A percentile compares a stretch with the other conserved stretches of the same genome.
phyloP scores from a whole-genome alignment of 2,888 invertebrate genomes.

The Nomada fucata region DNA sequence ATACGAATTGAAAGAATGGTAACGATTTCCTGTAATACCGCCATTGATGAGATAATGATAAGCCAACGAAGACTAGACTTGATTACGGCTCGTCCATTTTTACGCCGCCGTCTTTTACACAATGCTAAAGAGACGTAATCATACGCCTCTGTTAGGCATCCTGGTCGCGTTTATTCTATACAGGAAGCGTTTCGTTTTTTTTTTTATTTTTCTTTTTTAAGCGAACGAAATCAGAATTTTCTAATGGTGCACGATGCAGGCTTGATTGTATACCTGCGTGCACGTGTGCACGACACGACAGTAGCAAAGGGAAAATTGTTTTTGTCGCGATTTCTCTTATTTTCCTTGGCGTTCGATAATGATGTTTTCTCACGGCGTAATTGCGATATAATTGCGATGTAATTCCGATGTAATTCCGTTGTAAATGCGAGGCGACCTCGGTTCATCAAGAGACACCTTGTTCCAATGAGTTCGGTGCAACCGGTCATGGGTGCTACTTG shows the following conservation, averaged over 20 bases:
- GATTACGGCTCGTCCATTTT: conserved; percentile 29
- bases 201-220: neutral
- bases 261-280: too few relatives aligned
- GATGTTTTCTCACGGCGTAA: conserved; percentile 28
- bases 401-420: too few relatives aligned
- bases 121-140: conserved; percentile 20
- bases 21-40: conserved; percentile 60
- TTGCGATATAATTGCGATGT: conserved; percentile 12
- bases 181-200: neutral
- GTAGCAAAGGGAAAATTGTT: neutral
- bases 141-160: neutral
- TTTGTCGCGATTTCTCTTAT: neutral
- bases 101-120: conserved; percentile 9
- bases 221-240: conserved; percentile 24
- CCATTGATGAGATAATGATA: conserved; percentile 53
- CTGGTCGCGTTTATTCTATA: neutral
- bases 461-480: conserved; percentile 15
- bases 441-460: conserved; percentile 30
- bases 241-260: conserved; percentile 35
- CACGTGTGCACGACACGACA: too few relatives aligned
- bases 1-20: conserved; percentile 34
- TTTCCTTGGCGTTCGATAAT: conserved; percentile 26
- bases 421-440: neutral
- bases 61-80: conserved; percentile 16
- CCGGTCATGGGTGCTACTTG: neutral